A percentile compares a stretch with the other conserved stretches of the same genome.
These are phyloP conservation scores for Agapostemon virescens DNA, from an alignment of 2,888 invertebrate genomes.

Conservation along the genomic window DNA sequence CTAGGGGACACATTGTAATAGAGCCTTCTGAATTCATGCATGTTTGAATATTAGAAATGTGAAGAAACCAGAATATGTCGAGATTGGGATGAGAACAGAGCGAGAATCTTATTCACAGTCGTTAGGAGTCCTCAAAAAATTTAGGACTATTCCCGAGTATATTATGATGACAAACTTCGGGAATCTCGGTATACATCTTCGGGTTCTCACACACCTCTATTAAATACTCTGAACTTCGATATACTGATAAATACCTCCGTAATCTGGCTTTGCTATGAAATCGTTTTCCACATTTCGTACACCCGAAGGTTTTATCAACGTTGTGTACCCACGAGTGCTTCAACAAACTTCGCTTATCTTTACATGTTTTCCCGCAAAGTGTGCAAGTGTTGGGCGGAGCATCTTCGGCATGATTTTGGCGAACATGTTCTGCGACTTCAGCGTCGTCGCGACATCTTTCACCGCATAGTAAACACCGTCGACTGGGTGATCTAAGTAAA, in stretches of 20 bases:
- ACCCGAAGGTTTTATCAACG: slow-evolving; percentile 84
- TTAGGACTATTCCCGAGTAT: neutral
- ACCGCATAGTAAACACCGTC: slow-evolving; percentile 85
- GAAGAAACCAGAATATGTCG: neutral
- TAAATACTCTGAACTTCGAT: neutral
- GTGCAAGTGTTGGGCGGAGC: slow-evolving; percentile 86
- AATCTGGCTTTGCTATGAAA: slow-evolving; percentile 86
- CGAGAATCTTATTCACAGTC: neutral
- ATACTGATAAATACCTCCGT: slow-evolving; percentile 73
- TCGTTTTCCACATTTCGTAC: slow-evolving; percentile 86
- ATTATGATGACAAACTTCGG: too few species aligned
- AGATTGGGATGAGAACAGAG: neutral
- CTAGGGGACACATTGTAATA: neutral
- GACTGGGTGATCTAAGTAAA: slow-evolving; percentile 75
- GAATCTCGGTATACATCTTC: too few species aligned
- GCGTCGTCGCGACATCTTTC: slow-evolving; percentile 85
- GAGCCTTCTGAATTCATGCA: neutral
- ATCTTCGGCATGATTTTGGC: slow-evolving; percentile 83
- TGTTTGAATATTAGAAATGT: neutral
- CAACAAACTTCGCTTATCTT: slow-evolving; percentile 85
- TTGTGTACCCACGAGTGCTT: slow-evolving; percentile 88
- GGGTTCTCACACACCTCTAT: neutral
- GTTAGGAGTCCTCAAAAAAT: too few species aligned
- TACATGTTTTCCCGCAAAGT: slow-evolving; percentile 86
- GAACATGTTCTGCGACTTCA: slow-evolving; percentile 85